These are phyloP conservation scores for Brachyhypopomus occidentalis DNA, from an alignment of 2,113 vertebrate species.

Conservation along the genomic window DNA sequence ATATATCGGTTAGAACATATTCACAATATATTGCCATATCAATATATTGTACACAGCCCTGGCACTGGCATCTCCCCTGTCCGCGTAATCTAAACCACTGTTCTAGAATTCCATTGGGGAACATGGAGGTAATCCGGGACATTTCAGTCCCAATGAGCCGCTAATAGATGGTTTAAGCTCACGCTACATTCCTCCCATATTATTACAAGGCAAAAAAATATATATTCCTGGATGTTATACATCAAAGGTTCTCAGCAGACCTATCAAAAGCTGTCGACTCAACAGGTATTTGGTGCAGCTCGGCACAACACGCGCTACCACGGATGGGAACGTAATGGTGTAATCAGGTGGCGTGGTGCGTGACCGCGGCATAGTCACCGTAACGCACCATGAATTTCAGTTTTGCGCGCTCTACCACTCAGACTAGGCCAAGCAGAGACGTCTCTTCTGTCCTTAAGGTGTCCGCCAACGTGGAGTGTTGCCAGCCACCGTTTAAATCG, in stretches of 20 bases:
- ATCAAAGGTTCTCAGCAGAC: too few species aligned
- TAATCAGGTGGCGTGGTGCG: background rate
- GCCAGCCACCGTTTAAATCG: constrained; percentile 49
- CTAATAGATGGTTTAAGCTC: background rate
- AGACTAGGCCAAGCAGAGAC: background rate
- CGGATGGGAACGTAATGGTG: background rate
- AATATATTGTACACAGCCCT: too few species aligned
- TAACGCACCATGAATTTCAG: background rate
- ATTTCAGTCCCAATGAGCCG: background rate
- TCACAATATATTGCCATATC: too few species aligned
- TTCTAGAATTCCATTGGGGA: background rate
- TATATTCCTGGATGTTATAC: too few species aligned
- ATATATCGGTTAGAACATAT: too few species aligned
- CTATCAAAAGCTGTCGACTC: too few species aligned
- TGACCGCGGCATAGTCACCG: background rate
- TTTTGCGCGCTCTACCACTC: background rate
- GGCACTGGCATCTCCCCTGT: background rate
- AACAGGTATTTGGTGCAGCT: too few species aligned
- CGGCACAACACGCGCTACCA: too few species aligned
- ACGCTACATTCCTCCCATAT: too few species aligned
- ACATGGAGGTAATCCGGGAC: background rate
- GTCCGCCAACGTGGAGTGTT: constrained; percentile 20
- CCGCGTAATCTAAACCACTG: background rate
- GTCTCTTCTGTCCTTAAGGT: constrained; percentile 39
- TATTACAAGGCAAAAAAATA: too few species aligned